Base-by-base conservation (phyloP, 2,797 vertebrate species). In the Sparus aurata region DNA sequence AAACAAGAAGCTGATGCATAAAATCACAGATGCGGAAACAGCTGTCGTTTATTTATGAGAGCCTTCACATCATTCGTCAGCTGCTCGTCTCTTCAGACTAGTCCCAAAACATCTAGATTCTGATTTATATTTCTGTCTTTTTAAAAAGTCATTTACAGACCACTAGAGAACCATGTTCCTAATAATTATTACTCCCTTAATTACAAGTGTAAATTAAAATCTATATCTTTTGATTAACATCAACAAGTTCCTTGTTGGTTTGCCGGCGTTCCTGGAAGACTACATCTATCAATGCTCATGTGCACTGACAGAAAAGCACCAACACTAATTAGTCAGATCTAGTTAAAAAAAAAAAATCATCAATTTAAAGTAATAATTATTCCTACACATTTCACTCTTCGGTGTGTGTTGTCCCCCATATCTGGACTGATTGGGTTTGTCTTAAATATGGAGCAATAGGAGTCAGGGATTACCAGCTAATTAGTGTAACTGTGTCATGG, bases 381-480 rank as follows among this genome's bases (percentile, higher is more conserved):
- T 87, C 71, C 45, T 69, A 69, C 77, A 89, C 73, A 89, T 86
- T 89, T 83, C 64, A 79, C 60, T 90, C 75, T 84, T 85, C 83
- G 77, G 79, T 73, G 75, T 79, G 71, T 87, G 77, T 67, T 89
- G 87, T 86, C 85, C 82, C 82, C 23, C 62, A 66, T 75, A 89
- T 91, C 75, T 93, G 92, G 91, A 93, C 89, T 73, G 85, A 88
- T 77, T 83, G 81, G 84, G 83, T 84, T 86, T 85, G 77, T 81
- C 57, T 91, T 94, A 92, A 94, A 93, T 92, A 94, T 88, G 91
- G 78, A 90, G 83, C 69, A 88, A 81, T 77, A 90, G 83, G 84
- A 94, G 75, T 91, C 67, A 72, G 92, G 91, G 92, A 94, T 91
- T 92, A 87, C 72, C 25, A 60, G 78, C 82, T 94, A 94, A 94